Evolutionary conservation across 2,888 invertebrate species (phyloP).

Genomic region (Allacma fusca): DNA sequence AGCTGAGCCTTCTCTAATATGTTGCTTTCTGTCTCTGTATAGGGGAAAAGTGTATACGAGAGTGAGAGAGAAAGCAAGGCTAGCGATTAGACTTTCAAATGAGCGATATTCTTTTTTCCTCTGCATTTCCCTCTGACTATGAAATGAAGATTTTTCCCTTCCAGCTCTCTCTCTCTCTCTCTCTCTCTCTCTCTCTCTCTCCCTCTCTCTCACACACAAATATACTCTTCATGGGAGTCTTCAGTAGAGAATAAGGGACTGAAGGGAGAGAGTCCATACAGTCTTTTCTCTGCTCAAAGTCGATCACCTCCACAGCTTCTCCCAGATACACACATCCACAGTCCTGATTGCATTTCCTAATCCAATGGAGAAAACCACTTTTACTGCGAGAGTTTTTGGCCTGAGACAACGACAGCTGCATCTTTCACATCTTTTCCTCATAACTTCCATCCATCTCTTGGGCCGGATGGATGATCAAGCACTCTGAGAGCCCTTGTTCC

Average conservation of each 20-base stretch:
- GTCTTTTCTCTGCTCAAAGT: too few species aligned
- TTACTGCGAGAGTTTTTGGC: constrained; percentile 36
- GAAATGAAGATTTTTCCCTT: constrained; percentile 21
- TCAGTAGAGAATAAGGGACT: too few species aligned
- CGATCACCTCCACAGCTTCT: too few species aligned
- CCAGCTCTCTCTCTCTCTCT: too few species aligned
- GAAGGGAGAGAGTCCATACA: too few species aligned
- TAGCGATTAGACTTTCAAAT: constrained; percentile 57
- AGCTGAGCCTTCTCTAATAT: too few species aligned
- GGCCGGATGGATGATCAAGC: neutral
- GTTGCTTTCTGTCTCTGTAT: too few species aligned
- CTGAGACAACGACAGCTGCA: constrained; percentile 55
- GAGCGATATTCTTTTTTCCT: constrained; percentile 42
- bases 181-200: too few species aligned
- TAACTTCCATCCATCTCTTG: constrained; percentile 38
- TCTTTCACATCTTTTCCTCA: constrained; percentile 47
- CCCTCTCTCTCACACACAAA: too few species aligned
- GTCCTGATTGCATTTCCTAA: constrained; percentile 57
- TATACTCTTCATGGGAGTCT: too few species aligned
- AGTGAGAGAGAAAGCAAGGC: constrained; percentile 32
- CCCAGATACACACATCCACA: too few species aligned
- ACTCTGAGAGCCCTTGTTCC: neutral
- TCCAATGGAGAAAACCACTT: constrained; percentile 56
- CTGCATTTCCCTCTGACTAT: constrained; percentile 1
- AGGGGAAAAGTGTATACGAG: too few species aligned